These are phyloP conservation scores for Bombus cullumanus DNA, from an alignment of 1,140 invertebrate species.

Conservation along the genomic window DNA sequence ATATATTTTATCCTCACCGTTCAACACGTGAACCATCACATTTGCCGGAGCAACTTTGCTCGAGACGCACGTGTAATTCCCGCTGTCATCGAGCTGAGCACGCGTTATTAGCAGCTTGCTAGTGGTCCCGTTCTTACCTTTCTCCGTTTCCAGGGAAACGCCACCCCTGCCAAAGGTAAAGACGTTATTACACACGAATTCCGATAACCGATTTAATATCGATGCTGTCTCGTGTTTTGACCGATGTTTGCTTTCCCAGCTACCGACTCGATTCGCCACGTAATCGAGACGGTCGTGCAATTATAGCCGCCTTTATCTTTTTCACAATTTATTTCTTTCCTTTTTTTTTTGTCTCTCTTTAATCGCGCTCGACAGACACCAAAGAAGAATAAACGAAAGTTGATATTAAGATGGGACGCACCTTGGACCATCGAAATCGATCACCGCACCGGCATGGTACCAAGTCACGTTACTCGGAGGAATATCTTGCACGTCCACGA, in stretches of 20 bases:
- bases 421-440: constrained; percentile 92
- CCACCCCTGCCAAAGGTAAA: constrained; percentile 84
- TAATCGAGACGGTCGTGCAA: no score
- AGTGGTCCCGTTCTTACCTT: constrained; percentile 92
- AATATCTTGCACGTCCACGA: constrained; percentile 92
- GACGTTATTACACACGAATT: constrained; percentile 31
- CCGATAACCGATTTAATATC: not conserved
- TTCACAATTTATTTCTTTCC: not conserved
- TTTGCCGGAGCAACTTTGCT: constrained; percentile 92
- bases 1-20: constrained; percentile 85
- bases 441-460: constrained; percentile 90
- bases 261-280: no score
- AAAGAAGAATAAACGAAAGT: not conserved
- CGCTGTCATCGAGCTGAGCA: constrained; percentile 91
- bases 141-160: constrained; percentile 94
- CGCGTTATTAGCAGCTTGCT: constrained; percentile 94
- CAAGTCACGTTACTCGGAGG: constrained; percentile 89
- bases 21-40: constrained; percentile 93
- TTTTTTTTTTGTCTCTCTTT: not conserved
- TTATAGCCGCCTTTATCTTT: no score
- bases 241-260: no score
- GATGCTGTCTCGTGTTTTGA: not conserved
- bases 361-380: accelerated
- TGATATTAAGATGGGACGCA: constrained; percentile 40
- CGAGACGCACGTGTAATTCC: constrained; percentile 93